Evolutionary conservation across 2,797 vertebrate genomes (phyloP).

Genomic region (Bothrops alternatus): DNA sequence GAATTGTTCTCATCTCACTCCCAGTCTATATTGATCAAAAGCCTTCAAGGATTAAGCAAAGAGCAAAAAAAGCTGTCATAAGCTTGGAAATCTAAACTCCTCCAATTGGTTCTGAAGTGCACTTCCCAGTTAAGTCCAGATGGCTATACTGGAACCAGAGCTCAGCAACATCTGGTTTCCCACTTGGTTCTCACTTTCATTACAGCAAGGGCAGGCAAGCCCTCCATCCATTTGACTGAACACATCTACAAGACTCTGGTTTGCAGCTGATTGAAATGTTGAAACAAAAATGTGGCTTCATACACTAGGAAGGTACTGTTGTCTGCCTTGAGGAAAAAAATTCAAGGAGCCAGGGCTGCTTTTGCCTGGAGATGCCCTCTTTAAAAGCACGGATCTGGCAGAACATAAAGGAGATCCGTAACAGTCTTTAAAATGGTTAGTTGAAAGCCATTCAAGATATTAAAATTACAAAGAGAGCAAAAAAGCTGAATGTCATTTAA

Average conservation of each 20-base stretch:
- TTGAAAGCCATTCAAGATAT: background rate
- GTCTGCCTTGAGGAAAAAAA: background rate
- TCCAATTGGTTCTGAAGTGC: background rate
- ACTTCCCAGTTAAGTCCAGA: background rate
- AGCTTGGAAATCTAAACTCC: background rate
- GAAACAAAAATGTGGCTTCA: background rate
- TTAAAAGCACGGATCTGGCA: background rate
- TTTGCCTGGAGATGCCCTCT: background rate
- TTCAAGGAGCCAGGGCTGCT: background rate
- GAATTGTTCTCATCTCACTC: background rate
- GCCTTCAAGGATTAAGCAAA: background rate
- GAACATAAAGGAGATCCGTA: background rate
- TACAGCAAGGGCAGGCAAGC: background rate
- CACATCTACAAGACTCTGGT: background rate
- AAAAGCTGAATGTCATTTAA: background rate
- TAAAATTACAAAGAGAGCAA: background rate
- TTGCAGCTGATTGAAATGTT: background rate
- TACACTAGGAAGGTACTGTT: background rate
- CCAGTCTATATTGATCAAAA: background rate
- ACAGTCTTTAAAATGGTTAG: background rate
- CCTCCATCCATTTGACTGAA: background rate
- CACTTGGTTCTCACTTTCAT: background rate
- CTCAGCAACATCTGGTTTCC: background rate
- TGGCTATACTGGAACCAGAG: background rate
- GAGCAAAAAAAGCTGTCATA: background rate